Evolutionary conservation across 2,797 vertebrate genomes (phyloP).

Genomic region (Parotocinclus haroldoi): DNA sequence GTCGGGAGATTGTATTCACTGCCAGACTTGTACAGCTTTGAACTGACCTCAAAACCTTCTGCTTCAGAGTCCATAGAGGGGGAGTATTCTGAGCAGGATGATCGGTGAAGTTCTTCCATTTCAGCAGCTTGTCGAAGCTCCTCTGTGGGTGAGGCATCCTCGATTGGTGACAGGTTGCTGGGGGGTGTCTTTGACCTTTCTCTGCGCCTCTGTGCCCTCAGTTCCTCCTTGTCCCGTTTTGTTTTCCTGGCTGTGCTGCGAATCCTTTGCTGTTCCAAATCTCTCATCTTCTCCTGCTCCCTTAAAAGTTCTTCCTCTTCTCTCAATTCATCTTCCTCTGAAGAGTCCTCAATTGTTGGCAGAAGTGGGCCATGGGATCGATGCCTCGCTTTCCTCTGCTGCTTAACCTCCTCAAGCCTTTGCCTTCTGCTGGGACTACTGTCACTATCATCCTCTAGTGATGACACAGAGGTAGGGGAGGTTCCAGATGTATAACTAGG

Average conservation of each 20-base stretch:
- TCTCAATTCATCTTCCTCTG: conserved; percentile 95
- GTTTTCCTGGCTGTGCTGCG: conserved; percentile 96
- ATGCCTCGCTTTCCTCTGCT: conserved; percentile 96
- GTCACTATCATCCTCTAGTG: conserved; percentile 97
- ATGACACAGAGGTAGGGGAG: conserved; percentile 96
- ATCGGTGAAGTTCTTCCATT: conserved; percentile 98
- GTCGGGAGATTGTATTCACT: conserved; percentile 97
- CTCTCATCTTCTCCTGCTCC: conserved; percentile 98
- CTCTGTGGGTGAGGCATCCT: conserved; percentile 97
- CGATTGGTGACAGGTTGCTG: conserved; percentile 97
- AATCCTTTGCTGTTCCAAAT: conserved; percentile 96
- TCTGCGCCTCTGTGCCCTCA: conserved; percentile 92
- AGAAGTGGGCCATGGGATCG: conserved; percentile 93
- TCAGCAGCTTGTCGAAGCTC: conserved; percentile 95
- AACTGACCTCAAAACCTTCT: conserved; percentile 87
- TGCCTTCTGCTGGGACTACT: conserved; percentile 97
- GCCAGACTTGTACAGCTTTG: conserved; percentile 92
- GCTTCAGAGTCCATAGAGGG: conserved; percentile 96
- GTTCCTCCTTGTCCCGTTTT: conserved; percentile 95
- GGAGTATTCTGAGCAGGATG: conserved; percentile 96
- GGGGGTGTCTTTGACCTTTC: conserved; percentile 98
- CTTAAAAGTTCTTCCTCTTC: conserved; percentile 96
- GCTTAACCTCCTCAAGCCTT: conserved; percentile 93
- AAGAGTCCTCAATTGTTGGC: conserved; percentile 98
- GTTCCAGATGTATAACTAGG: conserved; percentile 97